Evolutionary conservation across 2,113 vertebrate genomes (phyloP), one percentile per base, ranked within the genome.

Genomic region (Toxotes chatareus): DNA sequence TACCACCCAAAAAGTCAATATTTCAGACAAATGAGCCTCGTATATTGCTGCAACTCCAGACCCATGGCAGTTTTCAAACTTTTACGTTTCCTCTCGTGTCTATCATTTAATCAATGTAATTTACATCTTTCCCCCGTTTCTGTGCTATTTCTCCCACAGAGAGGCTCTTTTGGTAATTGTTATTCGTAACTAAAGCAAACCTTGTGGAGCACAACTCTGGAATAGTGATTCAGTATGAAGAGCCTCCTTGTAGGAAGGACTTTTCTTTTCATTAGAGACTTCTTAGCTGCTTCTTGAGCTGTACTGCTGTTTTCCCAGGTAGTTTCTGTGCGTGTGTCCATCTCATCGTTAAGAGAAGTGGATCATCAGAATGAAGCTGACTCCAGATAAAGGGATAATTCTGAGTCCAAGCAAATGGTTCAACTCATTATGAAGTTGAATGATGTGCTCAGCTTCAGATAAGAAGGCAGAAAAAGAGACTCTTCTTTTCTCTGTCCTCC

Each of bases 371-470:
- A 65, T 73, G 40, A 83, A 59, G 76, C 68, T 65, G 79, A 81
- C 62, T 46, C n/a, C 61, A 23, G 40, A 69, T 85, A 64, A 82
- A 70, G n/a, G 42, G 19, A 38, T 87, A 42, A 90, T 83, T 84
- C 62, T 55, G 59, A 90, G 64, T 79, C 83, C 44, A 32, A 66
- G 79, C 77, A 70, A 75, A 89, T 74, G 78, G 69, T 80, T 71
- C 46, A 71, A 69, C 70, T 86, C 78, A 92, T 92, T 88, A 79
- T 82, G 63, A 77, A 71, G 73, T 85, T 81, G 61, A 71, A 76
- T 79, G 76, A 47, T 74, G 31, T 68, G 49, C 64, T 64, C 21
- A 16, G 32, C 56, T 86, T 56, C 69, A 84, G 73, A 69, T 79
- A 70, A 84, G 77, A 80, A 31, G 60, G 67, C 60, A 80, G 63